phyloP scores from a whole-genome alignment of 2,113 vertebrate species.

The Sceloporus undulatus region DNA sequence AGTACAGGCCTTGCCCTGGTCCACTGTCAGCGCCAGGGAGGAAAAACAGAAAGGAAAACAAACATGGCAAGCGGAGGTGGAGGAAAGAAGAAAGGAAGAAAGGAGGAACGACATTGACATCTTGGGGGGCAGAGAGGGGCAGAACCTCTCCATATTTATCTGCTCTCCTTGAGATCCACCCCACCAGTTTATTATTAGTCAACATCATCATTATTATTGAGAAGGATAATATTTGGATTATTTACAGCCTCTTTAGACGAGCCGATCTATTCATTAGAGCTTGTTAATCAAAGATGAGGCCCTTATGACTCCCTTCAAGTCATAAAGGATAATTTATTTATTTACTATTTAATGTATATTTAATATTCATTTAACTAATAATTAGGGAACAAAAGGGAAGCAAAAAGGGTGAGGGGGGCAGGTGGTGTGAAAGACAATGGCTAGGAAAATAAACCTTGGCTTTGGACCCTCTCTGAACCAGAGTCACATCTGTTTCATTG shows the following conservation, averaged over 20 bases:
- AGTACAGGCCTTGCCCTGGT: not conserved
- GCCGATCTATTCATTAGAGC: not conserved
- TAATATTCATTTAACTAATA: not conserved
- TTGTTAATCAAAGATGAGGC: constrained; percentile 1
- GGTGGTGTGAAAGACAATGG: not conserved
- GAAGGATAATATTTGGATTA: too few relatives aligned
- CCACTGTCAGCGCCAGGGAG: not conserved
- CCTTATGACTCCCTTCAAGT: not conserved
- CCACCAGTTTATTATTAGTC: not conserved
- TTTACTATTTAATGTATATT: too few relatives aligned
- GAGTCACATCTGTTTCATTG: too few relatives aligned
- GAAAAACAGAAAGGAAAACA: not conserved
- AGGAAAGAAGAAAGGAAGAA: not conserved
- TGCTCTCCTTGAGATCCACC: not conserved
- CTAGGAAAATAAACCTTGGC: not conserved
- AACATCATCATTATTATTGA: too few relatives aligned
- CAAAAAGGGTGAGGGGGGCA: not conserved
- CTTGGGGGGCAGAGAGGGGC: not conserved
- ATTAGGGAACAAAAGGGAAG: constrained; percentile 24
- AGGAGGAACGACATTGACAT: not conserved
- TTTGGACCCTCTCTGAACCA: too few relatives aligned
- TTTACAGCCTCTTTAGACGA: not conserved
- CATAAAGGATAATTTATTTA: not conserved
- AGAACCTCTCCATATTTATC: not conserved
- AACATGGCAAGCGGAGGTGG: not conserved